Evolutionary conservation across 1,140 invertebrate species (phyloP), one percentile per base, ranked within the genome.

Genomic region (Euwallacea fornicatus): DNA sequence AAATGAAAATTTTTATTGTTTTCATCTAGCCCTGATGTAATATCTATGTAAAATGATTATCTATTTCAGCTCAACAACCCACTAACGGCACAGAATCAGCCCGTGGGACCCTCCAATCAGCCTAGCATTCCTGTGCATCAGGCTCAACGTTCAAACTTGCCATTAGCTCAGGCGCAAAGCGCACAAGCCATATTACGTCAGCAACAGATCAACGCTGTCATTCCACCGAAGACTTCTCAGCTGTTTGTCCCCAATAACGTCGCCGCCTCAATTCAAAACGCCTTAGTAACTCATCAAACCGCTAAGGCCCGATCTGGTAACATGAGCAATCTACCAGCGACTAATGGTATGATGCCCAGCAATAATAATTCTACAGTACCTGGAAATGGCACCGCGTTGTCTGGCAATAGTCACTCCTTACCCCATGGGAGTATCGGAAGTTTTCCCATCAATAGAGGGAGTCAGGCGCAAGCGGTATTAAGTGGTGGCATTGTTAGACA

Each of bases 1-100:
- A 33, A 33, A 33, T 33, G 21, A 33, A 4, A 33, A 2, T 33
- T 33, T 33, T 33, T 33, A 33, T 33, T 33, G 21, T 4, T 33
- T 33, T 33, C 1, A 33, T 33, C 4, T 4, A 33, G 21, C 4
- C 21, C 21, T 1, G 21, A 33, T 33, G 21, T 33, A 33, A 50
- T 13, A 11, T 2, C 13, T 13, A 50, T 11, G 46, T 50, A 50
- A 50, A 50, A 50, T 50, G 6, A 11, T 50, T 11, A 10, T 11
- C 46, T 11, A 11, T 6, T 56, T 15, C 56, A 66, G 64, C 53
- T 66, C 7, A 66, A 66, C 42, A 66, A 66, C 42, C 64, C 64
- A 33, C 11, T 58, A 16, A 53, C 64, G 3, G 54, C 33, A 42
- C 64, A 33, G 6, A 58, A 55, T 15, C 64, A 66, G 50, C 13